phyloP scores from a whole-genome alignment of 2,113 vertebrate species.

The Delphinus delphis region DNA sequence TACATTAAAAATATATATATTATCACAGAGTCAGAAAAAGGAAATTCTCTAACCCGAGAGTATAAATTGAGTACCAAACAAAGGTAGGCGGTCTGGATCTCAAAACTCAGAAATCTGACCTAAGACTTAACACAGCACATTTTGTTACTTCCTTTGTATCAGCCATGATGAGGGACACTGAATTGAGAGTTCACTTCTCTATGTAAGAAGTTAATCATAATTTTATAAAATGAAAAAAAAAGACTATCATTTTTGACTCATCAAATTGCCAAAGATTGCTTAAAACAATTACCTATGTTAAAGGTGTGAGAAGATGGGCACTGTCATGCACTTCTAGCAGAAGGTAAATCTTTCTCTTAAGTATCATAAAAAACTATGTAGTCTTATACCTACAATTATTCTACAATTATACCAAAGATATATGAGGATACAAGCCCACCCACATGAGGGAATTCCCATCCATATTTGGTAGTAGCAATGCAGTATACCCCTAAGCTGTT shows the following conservation, averaged over 20 bases:
- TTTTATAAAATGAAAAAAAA: constrained; percentile 26
- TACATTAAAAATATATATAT: not conserved
- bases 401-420: not conserved
- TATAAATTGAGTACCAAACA: not conserved
- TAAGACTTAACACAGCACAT: not conserved
- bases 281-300: constrained; percentile 42
- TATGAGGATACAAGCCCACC: not conserved
- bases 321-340: not conserved
- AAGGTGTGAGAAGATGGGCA: constrained; percentile 6
- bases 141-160: not conserved
- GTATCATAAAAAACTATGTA: not conserved
- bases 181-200: not conserved
- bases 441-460: not conserved
- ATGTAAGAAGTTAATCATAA: constrained; percentile 33
- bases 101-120: not conserved
- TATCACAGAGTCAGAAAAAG: not conserved
- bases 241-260: not conserved
- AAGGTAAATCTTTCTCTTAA: constrained; percentile 21
- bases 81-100: not conserved
- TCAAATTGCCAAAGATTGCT: not conserved
- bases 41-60: constrained; percentile 1
- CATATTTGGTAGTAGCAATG: not conserved
- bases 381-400: not conserved
- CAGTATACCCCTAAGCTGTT: not conserved
- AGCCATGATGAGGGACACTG: not conserved